Percentiles rank a stretch among this genome's conserved stretches.
Evolutionary conservation across 2,888 invertebrate species (phyloP).

Genomic region (Encarsia formosa): DNA sequence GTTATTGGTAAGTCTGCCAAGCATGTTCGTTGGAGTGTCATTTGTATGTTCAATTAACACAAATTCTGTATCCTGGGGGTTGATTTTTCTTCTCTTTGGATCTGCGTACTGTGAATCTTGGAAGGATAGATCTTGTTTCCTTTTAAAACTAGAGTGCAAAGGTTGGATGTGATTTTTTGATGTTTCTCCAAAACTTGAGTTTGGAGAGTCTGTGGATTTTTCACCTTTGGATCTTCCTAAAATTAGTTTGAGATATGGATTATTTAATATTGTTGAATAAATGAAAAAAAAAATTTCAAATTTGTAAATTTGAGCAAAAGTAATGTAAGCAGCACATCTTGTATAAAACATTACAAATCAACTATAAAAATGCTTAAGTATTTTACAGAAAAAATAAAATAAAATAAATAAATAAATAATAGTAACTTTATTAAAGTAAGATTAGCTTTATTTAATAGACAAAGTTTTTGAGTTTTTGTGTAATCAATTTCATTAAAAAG

Average conservation of each 20-base stretch:
- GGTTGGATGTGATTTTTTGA: not conserved
- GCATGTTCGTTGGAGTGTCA: constrained; percentile 37
- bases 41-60: constrained; percentile 42
- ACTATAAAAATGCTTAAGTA: too few species aligned
- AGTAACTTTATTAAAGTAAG: not conserved
- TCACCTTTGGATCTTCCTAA: constrained; percentile 14
- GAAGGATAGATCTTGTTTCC: not conserved
- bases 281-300: too few species aligned
- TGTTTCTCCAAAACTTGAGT: not conserved
- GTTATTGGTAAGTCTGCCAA: constrained; percentile 37
- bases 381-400: too few species aligned
- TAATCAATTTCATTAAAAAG: too few species aligned
- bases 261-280: not conserved
- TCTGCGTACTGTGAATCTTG: not conserved
- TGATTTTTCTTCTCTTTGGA: constrained; percentile 14
- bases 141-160: not conserved
- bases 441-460: not conserved
- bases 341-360: too few species aligned
- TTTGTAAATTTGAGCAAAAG: too few species aligned
- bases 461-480: not conserved
- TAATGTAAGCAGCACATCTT: too few species aligned
- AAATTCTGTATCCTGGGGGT: constrained; percentile 27
- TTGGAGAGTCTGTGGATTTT: not conserved
- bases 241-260: constrained; percentile 6
- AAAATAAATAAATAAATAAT: too few species aligned